Evolutionary conservation across 2,797 vertebrate genomes (phyloP), one percentile per base, ranked within the genome.

Genomic region (Pseudochromis fuscus): DNA sequence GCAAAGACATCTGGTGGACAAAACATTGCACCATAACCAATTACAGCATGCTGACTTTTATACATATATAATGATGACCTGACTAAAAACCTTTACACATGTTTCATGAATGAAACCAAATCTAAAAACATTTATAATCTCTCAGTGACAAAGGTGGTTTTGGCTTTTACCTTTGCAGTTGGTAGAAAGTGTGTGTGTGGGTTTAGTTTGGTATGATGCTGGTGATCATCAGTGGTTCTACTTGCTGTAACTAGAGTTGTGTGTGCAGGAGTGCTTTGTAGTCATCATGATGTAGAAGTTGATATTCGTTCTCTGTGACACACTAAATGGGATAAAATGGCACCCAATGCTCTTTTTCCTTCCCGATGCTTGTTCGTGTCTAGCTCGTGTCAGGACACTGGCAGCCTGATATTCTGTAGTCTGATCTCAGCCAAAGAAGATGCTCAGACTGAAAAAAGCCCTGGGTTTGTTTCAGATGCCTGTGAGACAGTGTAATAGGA

Each of bases 71-170:
- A n/a, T n/a, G n/a, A n/a, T n/a, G n/a, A n/a, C n/a, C 44, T 46
- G 19, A 18, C 44, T 10, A 21, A 18, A 44, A 21, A 44, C 42
- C 7, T 45, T 45, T 45, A 21, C 10, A 4, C 9, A 45, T 45
- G 10, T 50, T 68, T 67, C 28, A 56, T 67, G 18, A 56, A 33
- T 15, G 21, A 19, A 56, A 27, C n/a, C 37, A 15, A 48, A 28
- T 57, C 42, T 12, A 35, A 42, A 37, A 45, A 28, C n/a, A 44
- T 33, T 21, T 9, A 7, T 38, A 42, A 66, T 66, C 15, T 12
- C 52, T 56, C 27, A 3, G 31, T 37, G 45, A 21, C 46, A 42
- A 66, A 33, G 25, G 12, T 23, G 52, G n/a, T 35, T 37, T 24
- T 48, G 24, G 25, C 12, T 5, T 27, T 46, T 46, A 33, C 33